phyloP scores from a whole-genome alignment of 2,113 vertebrate species.

The Dicerorhinus sumatrensis region DNA sequence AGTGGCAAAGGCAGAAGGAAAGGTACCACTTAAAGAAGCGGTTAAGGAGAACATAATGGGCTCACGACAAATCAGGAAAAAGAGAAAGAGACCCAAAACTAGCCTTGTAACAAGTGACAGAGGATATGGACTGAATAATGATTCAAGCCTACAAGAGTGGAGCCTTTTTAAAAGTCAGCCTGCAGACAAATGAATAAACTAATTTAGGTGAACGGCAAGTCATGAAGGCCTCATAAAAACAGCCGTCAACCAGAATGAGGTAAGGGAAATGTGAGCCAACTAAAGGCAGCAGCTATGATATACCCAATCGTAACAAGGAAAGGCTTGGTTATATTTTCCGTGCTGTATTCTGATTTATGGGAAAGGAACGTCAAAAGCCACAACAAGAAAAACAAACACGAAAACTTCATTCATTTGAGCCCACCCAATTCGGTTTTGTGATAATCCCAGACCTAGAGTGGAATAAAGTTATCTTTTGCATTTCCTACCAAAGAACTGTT shows the following conservation, averaged over 20 bases:
- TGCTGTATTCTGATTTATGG: background rate
- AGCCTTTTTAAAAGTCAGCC: slow-evolving; percentile 26
- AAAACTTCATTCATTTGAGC: slow-evolving; percentile 14
- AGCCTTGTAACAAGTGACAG: background rate
- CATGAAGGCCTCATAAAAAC: slow-evolving; percentile 25
- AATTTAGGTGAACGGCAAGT: slow-evolving; percentile 10
- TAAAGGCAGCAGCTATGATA: background rate
- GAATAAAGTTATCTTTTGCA: background rate
- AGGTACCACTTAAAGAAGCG: background rate
- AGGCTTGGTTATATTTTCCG: background rate
- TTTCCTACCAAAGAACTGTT: slow-evolving; percentile 14
- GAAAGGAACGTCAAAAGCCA: background rate
- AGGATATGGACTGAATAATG: slow-evolving; percentile 27
- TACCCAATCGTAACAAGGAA: background rate
- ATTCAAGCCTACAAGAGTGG: background rate
- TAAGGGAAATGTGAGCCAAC: background rate
- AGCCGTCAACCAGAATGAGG: slow-evolving; percentile 5
- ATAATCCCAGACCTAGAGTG: background rate
- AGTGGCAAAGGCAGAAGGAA: background rate
- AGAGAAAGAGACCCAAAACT: background rate
- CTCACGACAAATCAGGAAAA: background rate
- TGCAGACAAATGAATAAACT: slow-evolving; percentile 44
- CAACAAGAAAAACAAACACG: background rate
- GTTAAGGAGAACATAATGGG: slow-evolving; percentile 12
- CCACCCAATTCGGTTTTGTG: background rate